Evolutionary conservation across 2,113 vertebrate genomes (phyloP), one percentile per base, ranked within the genome.

Genomic region (Cricetomys ansorgei): DNA sequence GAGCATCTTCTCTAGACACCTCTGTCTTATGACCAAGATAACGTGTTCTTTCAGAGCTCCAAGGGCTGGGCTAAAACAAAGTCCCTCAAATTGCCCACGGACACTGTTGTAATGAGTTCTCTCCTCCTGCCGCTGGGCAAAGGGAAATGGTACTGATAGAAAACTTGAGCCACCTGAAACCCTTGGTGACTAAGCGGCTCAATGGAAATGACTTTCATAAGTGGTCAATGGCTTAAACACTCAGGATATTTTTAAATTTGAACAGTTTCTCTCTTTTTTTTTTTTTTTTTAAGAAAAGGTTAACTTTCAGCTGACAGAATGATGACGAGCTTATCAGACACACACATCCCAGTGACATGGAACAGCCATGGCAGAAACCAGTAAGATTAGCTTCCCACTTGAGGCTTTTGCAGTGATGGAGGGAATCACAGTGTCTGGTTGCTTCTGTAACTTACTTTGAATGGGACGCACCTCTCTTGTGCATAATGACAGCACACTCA

Each of bases 291-390:
- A 12, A 21, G 21, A 81, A 89, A 77, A 2, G 23, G 76, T 29
- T 45, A n/a, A 4, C 31, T 8, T 7, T 50, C 21, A 31, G 19
- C 2, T 64, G 43, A 50, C 23, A 94, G 81, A 76, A 16, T 64
- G n/a, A 43, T 59, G 75, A 48, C 40, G 43, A 62, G 34, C 45
- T 50, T 69, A 76, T 21, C n/a, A 83, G 23, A 1, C 2, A 25
- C 5, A 12, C 3, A 7, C 9, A 21, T 53, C 91, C 59, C 67
- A 11, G 1, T 31, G 17, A n/a, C 0, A 0, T 1, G 4, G 11
- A 37, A 16, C 31, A 11, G 1, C 79, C 43, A 0, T 27, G 21
- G 25, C 11, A 81, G 19, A 50, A 53, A 12, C 34, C 57, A 3
- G 7, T 62, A 27, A 70, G n/a, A 29, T 57, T 12, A 29, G 48